Evolutionary conservation across 2,888 invertebrate genomes (phyloP), one percentile per base, ranked within the genome.

Genomic region (Tromatobia lineatoria): DNA sequence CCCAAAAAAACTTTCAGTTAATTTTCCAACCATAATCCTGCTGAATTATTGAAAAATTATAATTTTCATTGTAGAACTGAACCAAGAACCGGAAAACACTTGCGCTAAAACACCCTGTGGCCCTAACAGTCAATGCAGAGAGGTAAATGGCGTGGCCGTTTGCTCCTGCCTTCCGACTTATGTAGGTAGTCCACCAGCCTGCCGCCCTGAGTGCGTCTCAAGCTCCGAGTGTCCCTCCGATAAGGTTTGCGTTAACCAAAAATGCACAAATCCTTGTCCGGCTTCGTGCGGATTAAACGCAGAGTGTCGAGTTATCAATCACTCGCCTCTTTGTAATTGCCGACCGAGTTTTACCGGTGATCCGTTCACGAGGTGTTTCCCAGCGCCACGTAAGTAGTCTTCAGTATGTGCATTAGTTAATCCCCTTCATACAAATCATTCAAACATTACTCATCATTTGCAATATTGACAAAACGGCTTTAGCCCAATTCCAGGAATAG

Each of bases 101-200:
- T 92, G 91, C 76, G 89, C 87, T 71, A 92, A 91, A 79, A 91
- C 91, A 66, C 93, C 96, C 20, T 96, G 96, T 91, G 97, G 97
- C 59, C 94, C 96, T 34, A 96, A 97, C 90, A 90, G 94, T 87
- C 88, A 91, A 84, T 93, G 93, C 86, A 89, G 90, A 23, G 93
- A 93, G 85, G 93, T 94, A 78, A 92, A 92, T 82, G 89, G 88
- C 25, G 89, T 91, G 89, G 96, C 96, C 85, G 97, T 97, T 78
- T 97, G 97, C 88, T 97, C 96, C 61, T 98, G 98, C 92, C 93
- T 96, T 78, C 95, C 96, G 1, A 97, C 97, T 91, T 97, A 96
- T 91, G 95, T 96, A 82, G 97, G 97, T 29, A 96, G 97, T 94
- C 97, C 98, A 3, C 95, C 95, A 76, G 96, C 96, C 77, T 97